Percentiles rank a stretch among this genome's conserved stretches.
Conservation (phyloP, 2,797 vertebrate species). For the Enteromius fasciolatus region DNA sequence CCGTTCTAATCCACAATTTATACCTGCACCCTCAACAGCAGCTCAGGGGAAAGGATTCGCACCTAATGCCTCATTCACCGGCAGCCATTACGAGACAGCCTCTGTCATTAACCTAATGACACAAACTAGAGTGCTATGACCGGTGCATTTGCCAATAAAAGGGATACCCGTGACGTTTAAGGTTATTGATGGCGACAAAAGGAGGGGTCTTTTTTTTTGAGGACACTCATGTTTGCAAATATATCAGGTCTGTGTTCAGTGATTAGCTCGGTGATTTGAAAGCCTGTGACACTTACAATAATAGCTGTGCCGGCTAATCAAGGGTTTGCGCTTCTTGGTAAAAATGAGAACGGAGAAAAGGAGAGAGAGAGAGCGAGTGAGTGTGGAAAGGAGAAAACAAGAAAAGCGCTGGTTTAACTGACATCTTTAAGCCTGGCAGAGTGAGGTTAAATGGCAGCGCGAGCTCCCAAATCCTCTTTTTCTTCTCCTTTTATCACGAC, state of each 20-base stretch:
- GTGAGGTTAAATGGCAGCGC: conserved; percentile 56
- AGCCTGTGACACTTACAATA: conserved; percentile 53
- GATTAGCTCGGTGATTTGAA: conserved; percentile 49
- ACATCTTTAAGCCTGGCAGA: conserved; percentile 55
- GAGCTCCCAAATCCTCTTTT: conserved; percentile 50
- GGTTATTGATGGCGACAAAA: conserved; percentile 40
- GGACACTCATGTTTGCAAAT: conserved; percentile 52
- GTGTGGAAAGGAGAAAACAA: conserved; percentile 15
- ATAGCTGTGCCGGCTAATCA: conserved; percentile 47
- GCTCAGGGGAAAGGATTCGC: conserved; percentile 68
- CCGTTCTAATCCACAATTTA: conserved; percentile 70
- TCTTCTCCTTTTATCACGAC: conserved; percentile 67
- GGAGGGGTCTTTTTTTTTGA: conserved; percentile 24
- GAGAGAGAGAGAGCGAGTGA: not conserved
- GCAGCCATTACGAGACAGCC: conserved; percentile 50
- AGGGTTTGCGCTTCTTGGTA: conserved; percentile 40
- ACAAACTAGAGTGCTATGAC: conserved; percentile 14
- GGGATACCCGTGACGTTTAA: conserved; percentile 25
- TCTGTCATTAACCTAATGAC: conserved; percentile 55
- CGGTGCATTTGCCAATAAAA: conserved; percentile 51
- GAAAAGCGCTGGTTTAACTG: conserved; percentile 55
- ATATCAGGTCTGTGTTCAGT: conserved; percentile 47
- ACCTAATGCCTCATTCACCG: conserved; percentile 54
- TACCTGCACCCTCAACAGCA: conserved; percentile 64
- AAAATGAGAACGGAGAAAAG: conserved; percentile 25